Evolutionary conservation across 1,140 invertebrate species (phyloP).

Genomic region (Heliconius congener): DNA sequence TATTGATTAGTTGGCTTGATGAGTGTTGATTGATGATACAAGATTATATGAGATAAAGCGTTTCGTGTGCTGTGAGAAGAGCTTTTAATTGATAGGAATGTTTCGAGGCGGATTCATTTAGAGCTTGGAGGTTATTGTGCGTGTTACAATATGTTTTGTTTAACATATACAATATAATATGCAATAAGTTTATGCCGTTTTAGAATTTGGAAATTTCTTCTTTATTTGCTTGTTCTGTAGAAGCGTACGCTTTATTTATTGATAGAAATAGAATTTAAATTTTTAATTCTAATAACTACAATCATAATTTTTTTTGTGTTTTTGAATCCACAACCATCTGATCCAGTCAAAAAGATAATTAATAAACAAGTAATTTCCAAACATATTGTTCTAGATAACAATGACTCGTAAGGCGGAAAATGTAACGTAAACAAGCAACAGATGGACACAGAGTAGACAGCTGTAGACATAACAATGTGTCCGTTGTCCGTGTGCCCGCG

Average conservation of each 20-base stretch:
- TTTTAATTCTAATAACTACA: no score
- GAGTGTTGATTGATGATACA: slow-evolving; percentile 12
- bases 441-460: background rate
- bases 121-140: background rate
- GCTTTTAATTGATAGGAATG: slow-evolving; percentile 9
- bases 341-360: background rate
- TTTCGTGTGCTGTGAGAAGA: background rate
- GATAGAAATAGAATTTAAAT: no score
- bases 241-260: no score
- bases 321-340: no score
- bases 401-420: background rate
- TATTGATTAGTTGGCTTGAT: slow-evolving; percentile 11
- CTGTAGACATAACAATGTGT: slow-evolving; percentile 25
- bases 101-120: background rate
- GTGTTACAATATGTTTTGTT: background rate
- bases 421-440: background rate
- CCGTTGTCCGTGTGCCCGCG: background rate
- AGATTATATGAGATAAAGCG: slow-evolving; percentile 4
- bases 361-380: background rate
- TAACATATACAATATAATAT: no score
- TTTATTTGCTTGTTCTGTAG: no score
- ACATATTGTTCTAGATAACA: background rate
- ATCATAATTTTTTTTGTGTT: no score
- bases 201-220: no score
- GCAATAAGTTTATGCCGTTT: no score